phyloP scores from a whole-genome alignment of 2,797 vertebrate species.

The Chelmon rostratus region DNA sequence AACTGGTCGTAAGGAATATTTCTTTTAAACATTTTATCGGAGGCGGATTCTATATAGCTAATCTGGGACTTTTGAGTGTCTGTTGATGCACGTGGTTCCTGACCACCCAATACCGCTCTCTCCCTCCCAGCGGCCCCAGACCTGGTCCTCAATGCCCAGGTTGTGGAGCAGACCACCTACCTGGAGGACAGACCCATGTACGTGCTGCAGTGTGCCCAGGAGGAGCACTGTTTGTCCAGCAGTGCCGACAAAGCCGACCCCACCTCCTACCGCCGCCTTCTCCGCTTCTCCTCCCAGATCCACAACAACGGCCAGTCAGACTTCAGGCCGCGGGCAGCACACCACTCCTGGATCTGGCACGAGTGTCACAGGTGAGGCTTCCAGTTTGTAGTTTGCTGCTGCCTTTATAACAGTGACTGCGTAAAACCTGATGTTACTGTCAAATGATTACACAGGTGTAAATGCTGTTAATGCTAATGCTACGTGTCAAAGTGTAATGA shows the following conservation, averaged over 20 bases:
- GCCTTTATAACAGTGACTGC: neutral
- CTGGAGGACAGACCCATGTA: conserved; percentile 97
- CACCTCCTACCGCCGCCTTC: conserved; percentile 90
- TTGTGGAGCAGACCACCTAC: conserved; percentile 94
- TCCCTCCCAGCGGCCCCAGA: conserved; percentile 90
- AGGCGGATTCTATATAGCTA: neutral
- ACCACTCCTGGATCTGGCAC: conserved; percentile 96
- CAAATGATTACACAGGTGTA: neutral
- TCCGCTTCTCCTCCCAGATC: conserved; percentile 98
- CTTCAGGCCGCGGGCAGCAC: conserved; percentile 91
- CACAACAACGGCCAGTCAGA: conserved; percentile 95
- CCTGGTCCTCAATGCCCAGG: conserved; percentile 91
- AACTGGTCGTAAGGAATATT: neutral
- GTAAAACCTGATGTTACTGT: neutral
- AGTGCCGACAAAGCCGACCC: conserved; percentile 80
- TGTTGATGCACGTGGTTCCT: neutral
- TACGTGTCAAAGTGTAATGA: neutral
- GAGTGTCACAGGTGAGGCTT: conserved; percentile 93
- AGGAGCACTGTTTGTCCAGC: conserved; percentile 93
- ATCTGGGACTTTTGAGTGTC: neutral
- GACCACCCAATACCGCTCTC: conserved; percentile 6
- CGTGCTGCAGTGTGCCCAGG: conserved; percentile 92
- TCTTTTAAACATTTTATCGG: neutral
- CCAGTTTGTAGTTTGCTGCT: neutral
- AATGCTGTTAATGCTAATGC: neutral